Percentiles rank a stretch among this genome's conserved stretches.
These are phyloP conservation scores for Discoglossus pictus DNA, from an alignment of 2,797 vertebrate species.

Conservation along the genomic window DNA sequence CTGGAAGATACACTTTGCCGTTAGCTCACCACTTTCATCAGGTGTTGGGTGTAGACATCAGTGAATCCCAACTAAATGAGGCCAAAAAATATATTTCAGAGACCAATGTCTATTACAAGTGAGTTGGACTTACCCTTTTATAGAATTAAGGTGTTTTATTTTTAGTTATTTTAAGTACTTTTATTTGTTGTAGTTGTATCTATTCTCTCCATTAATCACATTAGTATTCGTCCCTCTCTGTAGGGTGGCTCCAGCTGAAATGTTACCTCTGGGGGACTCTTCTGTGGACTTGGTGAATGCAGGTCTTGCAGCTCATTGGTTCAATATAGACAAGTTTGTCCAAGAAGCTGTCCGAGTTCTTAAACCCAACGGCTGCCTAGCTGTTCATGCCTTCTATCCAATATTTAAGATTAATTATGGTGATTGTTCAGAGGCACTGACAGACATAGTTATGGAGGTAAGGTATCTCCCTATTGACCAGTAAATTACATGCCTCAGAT, in stretches of 20 bases:
- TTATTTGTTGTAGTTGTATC: too few species aligned
- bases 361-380: conserved; percentile 16
- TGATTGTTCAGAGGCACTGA: neutral
- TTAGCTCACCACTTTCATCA: conserved; percentile 67
- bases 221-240: fast-evolving
- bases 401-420: neutral
- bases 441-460: neutral
- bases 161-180: too few species aligned
- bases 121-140: neutral
- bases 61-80: conserved; percentile 68
- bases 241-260: conserved; percentile 11
- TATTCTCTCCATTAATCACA: too few species aligned
- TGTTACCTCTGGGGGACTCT: neutral
- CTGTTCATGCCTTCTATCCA: neutral
- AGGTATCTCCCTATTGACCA: neutral
- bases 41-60: conserved; percentile 71
- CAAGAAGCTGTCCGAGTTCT: conserved; percentile 13
- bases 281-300: conserved; percentile 26
- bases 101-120: conserved; percentile 14
- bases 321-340: neutral
- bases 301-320: conserved; percentile 7
- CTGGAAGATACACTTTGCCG: conserved; percentile 66
- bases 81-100: conserved; percentile 56
- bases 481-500: neutral
- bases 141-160: neutral